Evolutionary conservation across 1,140 invertebrate genomes (phyloP), one percentile per base, ranked within the genome.

Genomic region (Papilio helenus): DNA sequence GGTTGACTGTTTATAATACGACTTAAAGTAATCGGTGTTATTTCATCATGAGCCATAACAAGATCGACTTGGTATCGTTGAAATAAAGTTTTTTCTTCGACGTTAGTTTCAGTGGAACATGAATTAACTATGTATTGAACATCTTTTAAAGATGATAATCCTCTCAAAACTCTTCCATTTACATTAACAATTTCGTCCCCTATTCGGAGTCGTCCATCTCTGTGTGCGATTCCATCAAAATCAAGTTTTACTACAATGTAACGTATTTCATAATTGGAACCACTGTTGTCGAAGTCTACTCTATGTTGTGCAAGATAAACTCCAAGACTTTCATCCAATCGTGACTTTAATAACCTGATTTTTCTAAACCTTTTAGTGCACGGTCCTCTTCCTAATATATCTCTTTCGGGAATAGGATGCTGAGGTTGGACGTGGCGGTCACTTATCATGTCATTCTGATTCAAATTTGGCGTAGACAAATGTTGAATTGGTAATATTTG

Each of bases 111-210:
- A 34, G 93, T 92, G 18, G 94, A 95, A 87, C 94, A 95, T 73
- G 93, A 94, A 85, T 95, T 95, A 20, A 96, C 92, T 72, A 95
- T 95, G 79, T 95, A 88, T 81, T 96, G 96, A 18, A 96, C 96
- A 85, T 96, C 95, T 87, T 95, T 95, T 46, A 96, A 88, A n/a
- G 95, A 96, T 74, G 96, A 96, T 78, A 98, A 94, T 0, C 97
- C 97, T 72, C 97, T 95, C 79, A 98, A 93, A 81, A 97, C 96
- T 86, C 96, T 96, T 2, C 97, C 97, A 90, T 98, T 98, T 10
- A 98, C 97, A 91, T 98, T 97, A 18, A 98, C 96, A 79, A 98
- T 97, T 94, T 98, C 97, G 93, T 98, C 98, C 8, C 97, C 97
- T 68, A 97, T 95, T 84, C 96, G 95, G 79, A 98, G 94, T 79